Conservation (phyloP, 2,888 invertebrate genomes). For the Pegoplata infirma region DNA sequence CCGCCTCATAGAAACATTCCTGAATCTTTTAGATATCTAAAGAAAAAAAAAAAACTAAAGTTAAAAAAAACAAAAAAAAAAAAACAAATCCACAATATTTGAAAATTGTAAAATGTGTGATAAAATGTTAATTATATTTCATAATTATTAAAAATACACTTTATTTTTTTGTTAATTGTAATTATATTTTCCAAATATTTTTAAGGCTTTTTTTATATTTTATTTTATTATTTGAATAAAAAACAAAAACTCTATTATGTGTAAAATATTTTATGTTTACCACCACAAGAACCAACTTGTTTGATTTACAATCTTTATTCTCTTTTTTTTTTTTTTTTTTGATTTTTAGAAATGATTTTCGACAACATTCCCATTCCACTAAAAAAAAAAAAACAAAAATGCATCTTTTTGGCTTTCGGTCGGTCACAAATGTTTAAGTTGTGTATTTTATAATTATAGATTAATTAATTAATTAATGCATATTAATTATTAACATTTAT, state of each 20-base stretch:
- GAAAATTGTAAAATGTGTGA: conserved; percentile 62
- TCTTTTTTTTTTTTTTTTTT: no score
- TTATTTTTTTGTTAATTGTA: conserved; percentile 58
- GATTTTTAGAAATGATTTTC: neutral
- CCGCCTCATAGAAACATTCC: conserved; percentile 51
- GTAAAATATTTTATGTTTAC: conserved; percentile 50
- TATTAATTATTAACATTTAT: conserved; percentile 28
- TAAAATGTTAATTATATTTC: conserved; percentile 64
- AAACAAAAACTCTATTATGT: conserved; percentile 32
- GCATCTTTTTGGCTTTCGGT: neutral
- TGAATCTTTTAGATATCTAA: conserved; percentile 33
- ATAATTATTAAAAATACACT: conserved; percentile 54
- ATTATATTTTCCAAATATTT: conserved; percentile 27
- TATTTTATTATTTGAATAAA: conserved; percentile 42
- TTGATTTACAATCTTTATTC: conserved; percentile 44
- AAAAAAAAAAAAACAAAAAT: neutral
- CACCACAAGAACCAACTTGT: conserved; percentile 37
- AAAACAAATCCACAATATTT: conserved; percentile 50
- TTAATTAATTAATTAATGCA: conserved; percentile 19
- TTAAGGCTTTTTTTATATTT: conserved; percentile 45
- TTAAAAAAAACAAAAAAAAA: conserved; percentile 12
- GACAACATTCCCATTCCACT: neutral
- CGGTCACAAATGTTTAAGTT: conserved; percentile 16
- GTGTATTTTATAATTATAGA: conserved; percentile 31
- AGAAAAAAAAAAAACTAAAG: conserved; percentile 6